Conservation (phyloP, 1,140 invertebrate genomes). For the Formica selysi region DNA sequence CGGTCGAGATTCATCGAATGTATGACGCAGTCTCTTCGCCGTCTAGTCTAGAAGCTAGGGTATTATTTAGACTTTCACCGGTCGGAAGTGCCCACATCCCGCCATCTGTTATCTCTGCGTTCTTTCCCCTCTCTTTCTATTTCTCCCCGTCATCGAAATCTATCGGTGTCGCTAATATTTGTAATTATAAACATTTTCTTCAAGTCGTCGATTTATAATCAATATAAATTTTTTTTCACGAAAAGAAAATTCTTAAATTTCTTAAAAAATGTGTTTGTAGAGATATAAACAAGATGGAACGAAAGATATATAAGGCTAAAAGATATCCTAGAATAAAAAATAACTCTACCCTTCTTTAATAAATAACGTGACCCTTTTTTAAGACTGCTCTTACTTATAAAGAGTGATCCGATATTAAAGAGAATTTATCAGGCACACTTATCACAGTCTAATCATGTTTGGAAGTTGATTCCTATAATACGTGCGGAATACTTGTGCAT, state of each 20-base stretch:
- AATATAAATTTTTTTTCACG: neutral
- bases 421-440: neutral
- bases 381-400: neutral
- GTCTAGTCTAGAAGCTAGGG: constrained; percentile 72
- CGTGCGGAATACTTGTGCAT: constrained; percentile 5
- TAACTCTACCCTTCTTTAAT: neutral
- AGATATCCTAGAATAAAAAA: neutral
- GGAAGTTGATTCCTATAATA: neutral
- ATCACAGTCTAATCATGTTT: neutral
- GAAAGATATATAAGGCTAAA: neutral
- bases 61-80: constrained; percentile 77
- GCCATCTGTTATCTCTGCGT: constrained; percentile 69
- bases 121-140: constrained; percentile 21
- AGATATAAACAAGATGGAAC: neutral
- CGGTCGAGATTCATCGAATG: constrained; percentile 69
- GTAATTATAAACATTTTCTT: neutral
- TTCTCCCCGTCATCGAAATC: neutral
- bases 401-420: neutral
- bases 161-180: constrained; percentile 3
- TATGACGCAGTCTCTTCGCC: constrained; percentile 74
- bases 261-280: neutral
- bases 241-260: neutral
- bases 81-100: constrained; percentile 68
- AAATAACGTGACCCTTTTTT: neutral
- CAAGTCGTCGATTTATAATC: neutral